These are phyloP conservation scores for Tragelaphus imberbis DNA, from an alignment of 2,113 vertebrate species.

Conservation along the genomic window DNA sequence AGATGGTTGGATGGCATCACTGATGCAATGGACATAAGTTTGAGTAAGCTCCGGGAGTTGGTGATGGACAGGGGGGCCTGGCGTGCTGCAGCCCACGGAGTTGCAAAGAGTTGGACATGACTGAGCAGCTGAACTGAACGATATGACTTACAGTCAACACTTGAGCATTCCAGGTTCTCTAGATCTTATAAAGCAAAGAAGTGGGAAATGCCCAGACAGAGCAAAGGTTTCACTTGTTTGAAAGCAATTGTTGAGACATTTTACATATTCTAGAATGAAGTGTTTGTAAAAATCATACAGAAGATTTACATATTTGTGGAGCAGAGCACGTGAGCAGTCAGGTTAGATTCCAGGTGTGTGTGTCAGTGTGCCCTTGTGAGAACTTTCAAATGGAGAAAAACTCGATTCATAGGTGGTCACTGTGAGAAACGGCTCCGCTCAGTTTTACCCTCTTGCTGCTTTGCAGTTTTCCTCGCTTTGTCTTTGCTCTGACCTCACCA, in stretches of 20 bases:
- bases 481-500: background rate
- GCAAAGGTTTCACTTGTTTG: background rate
- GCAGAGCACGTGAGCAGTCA: background rate
- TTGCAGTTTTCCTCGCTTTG: fast-evolving
- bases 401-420: background rate
- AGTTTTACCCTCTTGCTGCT: background rate
- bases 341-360: no score
- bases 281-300: background rate
- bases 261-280: background rate
- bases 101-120: background rate
- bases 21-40: background rate
- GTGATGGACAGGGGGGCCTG: background rate
- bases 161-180: background rate
- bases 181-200: background rate
- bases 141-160: background rate
- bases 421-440: background rate
- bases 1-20: background rate
- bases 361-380: background rate
- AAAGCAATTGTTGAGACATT: background rate
- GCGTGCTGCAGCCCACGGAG: background rate
- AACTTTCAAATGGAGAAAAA: background rate
- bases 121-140: background rate
- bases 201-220: background rate
- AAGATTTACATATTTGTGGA: background rate
- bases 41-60: background rate